These are phyloP conservation scores for Episyrphus balteatus DNA, from an alignment of 1,140 invertebrate genomes.

Conservation along the genomic window DNA sequence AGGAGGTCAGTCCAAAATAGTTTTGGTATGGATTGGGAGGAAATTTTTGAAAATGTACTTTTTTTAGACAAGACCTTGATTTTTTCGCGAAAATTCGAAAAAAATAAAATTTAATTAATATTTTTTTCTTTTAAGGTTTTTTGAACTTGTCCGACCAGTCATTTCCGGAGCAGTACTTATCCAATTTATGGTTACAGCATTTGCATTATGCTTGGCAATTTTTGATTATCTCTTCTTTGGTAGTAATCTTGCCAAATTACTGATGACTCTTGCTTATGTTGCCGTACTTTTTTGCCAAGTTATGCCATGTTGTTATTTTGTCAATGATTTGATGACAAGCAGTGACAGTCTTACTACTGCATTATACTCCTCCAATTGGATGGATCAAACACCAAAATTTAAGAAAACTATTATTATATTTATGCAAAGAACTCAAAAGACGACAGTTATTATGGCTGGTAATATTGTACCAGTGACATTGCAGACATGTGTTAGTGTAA, in stretches of 20 bases:
- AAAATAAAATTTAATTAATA: too few relatives aligned
- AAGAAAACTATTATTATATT: conserved; percentile 8
- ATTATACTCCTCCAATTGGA: conserved; percentile 7
- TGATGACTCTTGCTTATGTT: conserved; percentile 3
- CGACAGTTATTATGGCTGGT: conserved; percentile 3
- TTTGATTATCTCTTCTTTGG: conserved; percentile 5
- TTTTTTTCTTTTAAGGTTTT: conserved; percentile 2
- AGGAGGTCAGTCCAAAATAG: too few relatives aligned
- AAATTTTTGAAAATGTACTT: too few relatives aligned
- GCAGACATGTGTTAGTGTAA: conserved; percentile 7
- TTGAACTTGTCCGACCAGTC: conserved; percentile 2
- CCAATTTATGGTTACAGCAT: conserved; percentile 7
- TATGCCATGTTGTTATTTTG: conserved; percentile 7
- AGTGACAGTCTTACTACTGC: conserved; percentile 4
- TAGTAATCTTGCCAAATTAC: conserved; percentile 1
- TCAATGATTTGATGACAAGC: conserved; percentile 4
- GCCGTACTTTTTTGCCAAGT: conserved; percentile 1
- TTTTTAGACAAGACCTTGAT: too few relatives aligned
- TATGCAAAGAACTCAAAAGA: conserved; percentile 8
- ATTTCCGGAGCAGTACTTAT: conserved; percentile 6
- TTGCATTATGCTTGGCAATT: conserved; percentile 5
- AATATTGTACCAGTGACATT: conserved; percentile 8
- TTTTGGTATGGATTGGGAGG: too few relatives aligned
- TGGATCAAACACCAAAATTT: conserved; percentile 6
- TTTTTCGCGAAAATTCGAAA: too few relatives aligned